phyloP scores from a whole-genome alignment of 2,888 invertebrate genomes.

The Gryllus longicercus region DNA sequence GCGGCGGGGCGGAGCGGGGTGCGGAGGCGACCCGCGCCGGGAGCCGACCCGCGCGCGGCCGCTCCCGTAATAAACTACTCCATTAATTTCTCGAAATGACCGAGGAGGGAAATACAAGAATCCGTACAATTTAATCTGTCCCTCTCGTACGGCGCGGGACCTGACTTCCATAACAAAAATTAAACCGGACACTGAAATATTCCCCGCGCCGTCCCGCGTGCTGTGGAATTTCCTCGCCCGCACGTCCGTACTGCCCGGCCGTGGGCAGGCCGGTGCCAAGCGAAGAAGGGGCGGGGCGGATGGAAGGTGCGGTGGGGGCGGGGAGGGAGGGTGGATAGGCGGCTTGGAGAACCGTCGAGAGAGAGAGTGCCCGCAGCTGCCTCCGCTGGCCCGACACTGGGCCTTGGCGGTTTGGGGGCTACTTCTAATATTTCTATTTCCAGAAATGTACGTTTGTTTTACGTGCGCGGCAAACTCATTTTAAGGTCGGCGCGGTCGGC shows the following conservation, averaged over 20 bases:
- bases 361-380: background rate
- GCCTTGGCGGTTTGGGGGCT: background rate
- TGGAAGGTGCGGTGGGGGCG: background rate
- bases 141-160: background rate
- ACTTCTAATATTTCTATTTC: constrained; percentile 7
- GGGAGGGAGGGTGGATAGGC: background rate
- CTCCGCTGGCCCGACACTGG: background rate
- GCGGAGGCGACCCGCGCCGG: background rate
- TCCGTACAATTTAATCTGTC: constrained; percentile 17
- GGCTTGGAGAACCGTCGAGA: background rate
- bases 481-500: background rate
- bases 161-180: constrained; percentile 17
- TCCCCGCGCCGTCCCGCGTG: background rate
- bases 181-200: constrained; percentile 8
- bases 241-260: background rate
- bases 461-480: background rate
- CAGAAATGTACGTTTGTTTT: background rate
- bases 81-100: constrained; percentile 17
- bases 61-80: constrained; percentile 3
- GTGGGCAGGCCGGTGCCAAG: too few species aligned
- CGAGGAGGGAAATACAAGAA: constrained; percentile 17
- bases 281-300: too few species aligned
- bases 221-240: background rate
- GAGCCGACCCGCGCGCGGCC: constrained; percentile 3
- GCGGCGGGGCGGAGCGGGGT: background rate